Conservation (phyloP, 2,797 vertebrate genomes). For the Syngnathus rostellatus region DNA sequence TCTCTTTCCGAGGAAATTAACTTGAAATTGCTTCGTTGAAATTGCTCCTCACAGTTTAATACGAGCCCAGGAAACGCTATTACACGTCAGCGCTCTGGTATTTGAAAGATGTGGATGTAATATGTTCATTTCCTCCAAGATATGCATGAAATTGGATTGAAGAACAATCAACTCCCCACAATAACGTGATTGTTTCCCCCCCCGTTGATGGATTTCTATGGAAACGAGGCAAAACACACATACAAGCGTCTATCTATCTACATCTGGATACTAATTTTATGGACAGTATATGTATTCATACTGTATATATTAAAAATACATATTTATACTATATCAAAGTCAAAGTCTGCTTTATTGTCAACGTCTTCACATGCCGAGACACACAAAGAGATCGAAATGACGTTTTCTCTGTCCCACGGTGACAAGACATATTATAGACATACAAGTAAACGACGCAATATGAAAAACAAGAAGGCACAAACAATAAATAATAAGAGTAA, state of each 20-base stretch:
- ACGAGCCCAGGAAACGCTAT: slow-evolving; percentile 31
- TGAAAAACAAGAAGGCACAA: too few relatives aligned
- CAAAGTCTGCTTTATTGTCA: too few relatives aligned
- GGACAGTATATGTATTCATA: too few relatives aligned
- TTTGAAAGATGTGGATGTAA: slow-evolving; percentile 32
- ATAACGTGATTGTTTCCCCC: slow-evolving; percentile 21
- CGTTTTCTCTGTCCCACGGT: too few relatives aligned
- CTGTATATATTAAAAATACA: not conserved
- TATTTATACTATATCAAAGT: too few relatives aligned
- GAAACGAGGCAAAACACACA: slow-evolving; percentile 2
- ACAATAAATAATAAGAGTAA: too few relatives aligned
- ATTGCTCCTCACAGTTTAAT: slow-evolving; percentile 45
- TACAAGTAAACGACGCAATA: too few relatives aligned
- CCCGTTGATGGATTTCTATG: slow-evolving; percentile 11
- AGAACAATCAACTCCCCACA: slow-evolving; percentile 18
- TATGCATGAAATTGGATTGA: slow-evolving; percentile 22
- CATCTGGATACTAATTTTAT: too few relatives aligned
- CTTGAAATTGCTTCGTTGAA: slow-evolving; percentile 63
- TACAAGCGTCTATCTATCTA: not conserved
- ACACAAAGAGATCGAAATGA: too few relatives aligned
- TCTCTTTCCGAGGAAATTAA: slow-evolving; percentile 59
- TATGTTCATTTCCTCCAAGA: slow-evolving; percentile 39
- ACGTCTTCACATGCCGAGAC: too few relatives aligned
- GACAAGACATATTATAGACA: too few relatives aligned
- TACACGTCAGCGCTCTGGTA: slow-evolving; percentile 27